phyloP scores from a whole-genome alignment of 2,888 invertebrate species.

The Pemphredon lugubris region DNA sequence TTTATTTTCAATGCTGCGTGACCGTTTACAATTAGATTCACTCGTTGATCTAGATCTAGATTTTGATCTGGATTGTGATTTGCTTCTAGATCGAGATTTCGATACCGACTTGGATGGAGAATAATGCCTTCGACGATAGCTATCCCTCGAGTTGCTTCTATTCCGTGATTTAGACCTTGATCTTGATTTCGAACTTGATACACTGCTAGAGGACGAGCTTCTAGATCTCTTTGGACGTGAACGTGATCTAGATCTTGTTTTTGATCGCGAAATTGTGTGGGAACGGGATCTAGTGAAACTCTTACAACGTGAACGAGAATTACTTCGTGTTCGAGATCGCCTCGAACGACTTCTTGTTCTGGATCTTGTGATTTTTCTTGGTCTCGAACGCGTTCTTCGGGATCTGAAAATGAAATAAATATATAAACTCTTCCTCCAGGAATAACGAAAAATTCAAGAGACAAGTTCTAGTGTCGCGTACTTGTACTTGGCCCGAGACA shows the following conservation, averaged over 20 bases:
- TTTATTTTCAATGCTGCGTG: slow-evolving; percentile 77
- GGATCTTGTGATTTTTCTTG: slow-evolving; percentile 75
- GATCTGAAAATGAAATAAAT: slow-evolving; percentile 65
- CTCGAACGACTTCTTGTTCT: slow-evolving; percentile 75
- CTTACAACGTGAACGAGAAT: slow-evolving; percentile 76
- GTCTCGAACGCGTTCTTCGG: slow-evolving; percentile 72
- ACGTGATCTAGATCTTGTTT: slow-evolving; percentile 62
- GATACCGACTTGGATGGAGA: slow-evolving; percentile 77
- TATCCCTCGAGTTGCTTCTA: slow-evolving; percentile 73
- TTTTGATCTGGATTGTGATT: slow-evolving; percentile 72
- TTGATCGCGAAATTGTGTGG: slow-evolving; percentile 65
- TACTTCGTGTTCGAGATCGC: slow-evolving; percentile 74
- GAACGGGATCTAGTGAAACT: slow-evolving; percentile 68
- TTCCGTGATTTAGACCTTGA: slow-evolving; percentile 73
- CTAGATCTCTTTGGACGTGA: slow-evolving; percentile 67
- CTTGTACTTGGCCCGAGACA: too few relatives aligned
- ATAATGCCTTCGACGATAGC: slow-evolving; percentile 72
- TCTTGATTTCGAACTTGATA: slow-evolving; percentile 72
- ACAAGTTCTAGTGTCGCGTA: too few relatives aligned
- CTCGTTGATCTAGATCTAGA: slow-evolving; percentile 75
- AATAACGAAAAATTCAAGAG: too few relatives aligned
- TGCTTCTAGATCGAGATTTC: slow-evolving; percentile 72
- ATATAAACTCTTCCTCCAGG: too few relatives aligned
- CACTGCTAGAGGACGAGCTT: slow-evolving; percentile 74
- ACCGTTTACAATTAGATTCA: slow-evolving; percentile 74